Base-by-base conservation (phyloP, 2,888 invertebrate genomes). In the Eupithecia subumbrata region DNA sequence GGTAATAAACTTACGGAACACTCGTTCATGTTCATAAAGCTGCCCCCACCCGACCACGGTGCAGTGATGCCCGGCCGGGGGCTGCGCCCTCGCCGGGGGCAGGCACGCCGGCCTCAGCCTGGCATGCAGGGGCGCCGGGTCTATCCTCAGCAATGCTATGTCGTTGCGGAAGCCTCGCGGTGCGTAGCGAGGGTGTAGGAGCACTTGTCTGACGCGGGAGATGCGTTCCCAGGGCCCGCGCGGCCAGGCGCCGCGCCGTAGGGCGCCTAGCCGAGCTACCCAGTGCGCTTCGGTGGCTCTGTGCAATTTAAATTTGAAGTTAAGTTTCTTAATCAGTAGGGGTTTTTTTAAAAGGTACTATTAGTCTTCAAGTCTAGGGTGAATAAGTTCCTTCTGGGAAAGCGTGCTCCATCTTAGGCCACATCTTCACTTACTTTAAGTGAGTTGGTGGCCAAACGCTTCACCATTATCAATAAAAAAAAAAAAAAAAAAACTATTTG, bases 1-100 rank as follows among this genome's bases (percentile, higher is more conserved):
- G 7, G 18, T 48, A 12, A 25, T 25, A 48, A 37, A 90, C 97
- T 97, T 92, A 97, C 97, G 97, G 88, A 97, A 97, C 75, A 97
- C 96, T 77, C 97, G 94, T 73, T 97, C 97, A 77, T 97, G 96
- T 91, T 97, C 97, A 84, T 96, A 97, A 0, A 97, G 94, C 86
- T 97, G 97, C 43, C 97, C 97, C 97, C 97, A 97, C 8, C 97
- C 97, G 18, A 97, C 96, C 25, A 97, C 97, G 0, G 97, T 97
- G 88, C 97, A 97, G 80, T 96, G 95, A 1, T 96, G 95, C 0
- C 97, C 97, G 79, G 97, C 96, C 40, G 95, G 95, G 0, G 96
- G 95, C 67, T 94, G 93, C 18, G 94, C 90, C n/a, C 95, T 92
- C 7, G 95, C 87, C n/a, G 95, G 94, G 12, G 97, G 97, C 73